A percentile compares a stretch with the other conserved stretches of the same genome.
Conservation (phyloP, 2,113 vertebrate genomes). For the Dunckerocampus dactyliophorus region DNA sequence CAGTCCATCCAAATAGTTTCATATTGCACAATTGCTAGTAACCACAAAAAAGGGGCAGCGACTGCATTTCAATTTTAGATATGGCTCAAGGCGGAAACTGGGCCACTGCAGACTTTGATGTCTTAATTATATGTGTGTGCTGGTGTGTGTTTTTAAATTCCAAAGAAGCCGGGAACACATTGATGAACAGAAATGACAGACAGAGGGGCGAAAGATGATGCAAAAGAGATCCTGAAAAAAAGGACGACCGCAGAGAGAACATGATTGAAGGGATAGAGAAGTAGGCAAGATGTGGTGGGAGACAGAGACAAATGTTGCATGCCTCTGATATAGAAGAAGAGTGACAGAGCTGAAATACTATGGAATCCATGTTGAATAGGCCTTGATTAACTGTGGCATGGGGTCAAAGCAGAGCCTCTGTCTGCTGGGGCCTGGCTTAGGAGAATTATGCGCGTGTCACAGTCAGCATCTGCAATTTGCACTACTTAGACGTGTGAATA, state of each 20-base stretch:
- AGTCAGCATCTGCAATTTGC: slow-evolving; percentile 29
- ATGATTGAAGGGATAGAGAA: slow-evolving; percentile 18
- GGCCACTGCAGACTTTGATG: slow-evolving; percentile 70
- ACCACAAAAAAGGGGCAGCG: slow-evolving; percentile 48
- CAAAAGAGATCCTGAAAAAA: slow-evolving; percentile 31
- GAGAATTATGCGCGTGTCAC: slow-evolving; percentile 17
- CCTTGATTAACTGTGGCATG: slow-evolving; percentile 53
- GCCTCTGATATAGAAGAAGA: slow-evolving; percentile 29
- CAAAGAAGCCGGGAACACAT: slow-evolving; percentile 48
- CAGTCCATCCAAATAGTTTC: slow-evolving; percentile 29
- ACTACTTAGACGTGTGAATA: slow-evolving; percentile 33
- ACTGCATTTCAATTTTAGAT: slow-evolving; percentile 57
- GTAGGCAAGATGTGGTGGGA: slow-evolving; percentile 14
- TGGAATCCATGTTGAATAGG: slow-evolving; percentile 52
- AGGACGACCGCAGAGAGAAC: slow-evolving; percentile 7
- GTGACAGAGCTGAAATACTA: slow-evolving; percentile 46
- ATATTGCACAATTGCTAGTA: slow-evolving; percentile 42
- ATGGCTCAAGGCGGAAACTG: slow-evolving; percentile 62
- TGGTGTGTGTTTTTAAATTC: slow-evolving; percentile 24
- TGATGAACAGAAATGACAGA: slow-evolving; percentile 51
- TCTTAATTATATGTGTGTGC: slow-evolving; percentile 59
- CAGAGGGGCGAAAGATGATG: slow-evolving; percentile 31
- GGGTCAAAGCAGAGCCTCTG: slow-evolving; percentile 51
- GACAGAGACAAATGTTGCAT: slow-evolving; percentile 15
- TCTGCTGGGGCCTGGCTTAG: slow-evolving; percentile 36